These are phyloP conservation scores for Idaea dimidiata DNA, from an alignment of 2,888 invertebrate species.

Conservation along the genomic window DNA sequence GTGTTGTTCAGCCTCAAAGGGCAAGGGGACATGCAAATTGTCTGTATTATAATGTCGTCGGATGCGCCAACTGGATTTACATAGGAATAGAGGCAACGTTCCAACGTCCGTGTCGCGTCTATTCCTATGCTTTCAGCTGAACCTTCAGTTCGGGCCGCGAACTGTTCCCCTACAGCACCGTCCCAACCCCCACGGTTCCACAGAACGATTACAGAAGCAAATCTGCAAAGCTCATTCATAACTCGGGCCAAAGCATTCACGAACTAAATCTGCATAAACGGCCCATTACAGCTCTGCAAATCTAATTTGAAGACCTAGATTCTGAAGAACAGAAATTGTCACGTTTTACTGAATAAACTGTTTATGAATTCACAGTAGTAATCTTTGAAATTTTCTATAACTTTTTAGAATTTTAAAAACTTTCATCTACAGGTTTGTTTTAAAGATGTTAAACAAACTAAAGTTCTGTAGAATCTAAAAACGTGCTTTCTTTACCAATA, in stretches of 20 bases:
- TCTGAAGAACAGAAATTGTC: slow-evolving; percentile 43
- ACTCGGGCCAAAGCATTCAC: slow-evolving; percentile 58
- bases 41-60: slow-evolving; percentile 64
- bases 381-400: not conserved
- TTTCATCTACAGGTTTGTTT: not conserved
- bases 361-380: slow-evolving; percentile 25
- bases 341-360: slow-evolving; percentile 28
- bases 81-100: slow-evolving; percentile 69
- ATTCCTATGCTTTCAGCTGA: slow-evolving; percentile 38
- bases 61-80: slow-evolving; percentile 66
- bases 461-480: slow-evolving; percentile 3
- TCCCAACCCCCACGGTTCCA: slow-evolving; percentile 33
- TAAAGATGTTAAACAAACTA: not conserved
- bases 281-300: slow-evolving; percentile 54
- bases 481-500: not conserved
- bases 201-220: slow-evolving; percentile 58
- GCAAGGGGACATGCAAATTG: slow-evolving; percentile 71
- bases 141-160: slow-evolving; percentile 27
- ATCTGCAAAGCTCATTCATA: slow-evolving; percentile 68
- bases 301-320: slow-evolving; percentile 51
- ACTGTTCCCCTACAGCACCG: slow-evolving; percentile 15
- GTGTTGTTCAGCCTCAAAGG: slow-evolving; percentile 51
- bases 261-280: slow-evolving; percentile 71
- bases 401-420: not conserved
- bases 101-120: slow-evolving; percentile 56